Evolutionary conservation across 2,888 invertebrate genomes (phyloP), one percentile per base, ranked within the genome.

Genomic region (Plagodis pulveraria): DNA sequence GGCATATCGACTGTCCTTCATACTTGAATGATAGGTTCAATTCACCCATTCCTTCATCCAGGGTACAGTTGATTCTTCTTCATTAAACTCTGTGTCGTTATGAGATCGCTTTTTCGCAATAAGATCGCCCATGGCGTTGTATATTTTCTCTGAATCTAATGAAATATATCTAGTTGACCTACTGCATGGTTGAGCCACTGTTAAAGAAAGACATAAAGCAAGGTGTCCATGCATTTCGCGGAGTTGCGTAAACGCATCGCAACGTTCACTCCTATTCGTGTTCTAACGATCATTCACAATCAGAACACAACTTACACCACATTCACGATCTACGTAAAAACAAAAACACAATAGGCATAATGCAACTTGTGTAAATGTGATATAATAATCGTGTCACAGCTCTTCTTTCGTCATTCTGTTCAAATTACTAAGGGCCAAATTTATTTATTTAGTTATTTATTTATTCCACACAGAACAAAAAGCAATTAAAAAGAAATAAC

Each of bases 181-280:
- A 46, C 53, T 50, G 11, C 8, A 12, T 43, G 6, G 7, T 43
- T 42, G 5, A 35, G 6, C 36, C 32, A 12, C 45, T 44, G 49
- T 12, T 43, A 58, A 46, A 38, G 46, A 36, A 36, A 36, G 9
- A 48, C 52, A 52, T 58, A 49, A 58, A 58, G 43, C 47, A 12
- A 52, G 44, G 50, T 44, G 53, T 54, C 45, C 58, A 54, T 58
- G 44, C 49, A 45, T 32, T 43, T 41, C 36, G 44, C n/a, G 38
- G 11, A 9, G 36, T 54, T 58, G 12, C 50, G 54, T 50, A 58
- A 58, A 38, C 33, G 36, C 47, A 58, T 47, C 33, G 36, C 47
- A 58, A 35, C 54, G 33, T 50, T 50, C 50, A 50, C 12, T 41
- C 36, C n/a, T 38, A 49, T 48, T 44, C 52, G 34, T 51, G 51